Percentiles rank a stretch among this genome's conserved stretches.
Conservation (phyloP, 2,888 invertebrate genomes). For the Aporophyla nigra region DNA sequence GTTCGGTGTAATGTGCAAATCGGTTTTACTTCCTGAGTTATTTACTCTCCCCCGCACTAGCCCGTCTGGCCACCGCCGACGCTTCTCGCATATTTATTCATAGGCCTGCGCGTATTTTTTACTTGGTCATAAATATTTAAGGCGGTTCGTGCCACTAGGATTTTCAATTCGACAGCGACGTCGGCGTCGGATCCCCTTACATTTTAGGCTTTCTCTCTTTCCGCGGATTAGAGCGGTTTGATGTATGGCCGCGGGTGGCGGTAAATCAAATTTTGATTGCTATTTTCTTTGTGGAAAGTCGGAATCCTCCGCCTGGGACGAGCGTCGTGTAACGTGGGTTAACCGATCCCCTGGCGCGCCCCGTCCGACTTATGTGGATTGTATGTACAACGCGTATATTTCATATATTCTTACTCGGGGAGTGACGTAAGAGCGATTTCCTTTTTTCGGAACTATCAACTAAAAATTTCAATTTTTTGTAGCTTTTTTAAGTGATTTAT, state of each 20-base stretch:
- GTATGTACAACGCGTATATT: slow-evolving; percentile 72
- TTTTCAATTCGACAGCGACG: slow-evolving; percentile 88
- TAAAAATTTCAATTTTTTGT: not conserved
- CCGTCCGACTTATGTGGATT: slow-evolving; percentile 83
- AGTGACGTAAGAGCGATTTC: slow-evolving; percentile 73
- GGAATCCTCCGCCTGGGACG: slow-evolving; percentile 84
- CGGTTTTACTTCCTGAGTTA: slow-evolving; percentile 60
- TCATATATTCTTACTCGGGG: slow-evolving; percentile 76
- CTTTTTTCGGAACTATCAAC: slow-evolving; percentile 42
- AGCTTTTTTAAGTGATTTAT: not conserved
- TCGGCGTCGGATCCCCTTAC: slow-evolving; percentile 85
- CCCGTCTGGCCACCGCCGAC: slow-evolving; percentile 52
- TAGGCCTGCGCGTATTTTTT: slow-evolving; percentile 83
- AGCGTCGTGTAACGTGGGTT: slow-evolving; percentile 85
- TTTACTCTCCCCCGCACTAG: slow-evolving; percentile 55
- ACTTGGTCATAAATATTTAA: slow-evolving; percentile 88
- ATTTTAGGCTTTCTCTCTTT: slow-evolving; percentile 87
- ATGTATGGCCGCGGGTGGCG: slow-evolving; percentile 89
- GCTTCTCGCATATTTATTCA: slow-evolving; percentile 82
- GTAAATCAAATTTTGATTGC: slow-evolving; percentile 91
- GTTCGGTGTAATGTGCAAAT: slow-evolving; percentile 50
- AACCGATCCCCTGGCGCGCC: slow-evolving; percentile 87
- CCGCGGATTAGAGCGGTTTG: slow-evolving; percentile 88
- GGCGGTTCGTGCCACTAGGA: slow-evolving; percentile 82
- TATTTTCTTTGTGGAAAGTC: slow-evolving; percentile 90